Conservation (phyloP, 2,888 invertebrate species). For the Eucera pruinosa region DNA sequence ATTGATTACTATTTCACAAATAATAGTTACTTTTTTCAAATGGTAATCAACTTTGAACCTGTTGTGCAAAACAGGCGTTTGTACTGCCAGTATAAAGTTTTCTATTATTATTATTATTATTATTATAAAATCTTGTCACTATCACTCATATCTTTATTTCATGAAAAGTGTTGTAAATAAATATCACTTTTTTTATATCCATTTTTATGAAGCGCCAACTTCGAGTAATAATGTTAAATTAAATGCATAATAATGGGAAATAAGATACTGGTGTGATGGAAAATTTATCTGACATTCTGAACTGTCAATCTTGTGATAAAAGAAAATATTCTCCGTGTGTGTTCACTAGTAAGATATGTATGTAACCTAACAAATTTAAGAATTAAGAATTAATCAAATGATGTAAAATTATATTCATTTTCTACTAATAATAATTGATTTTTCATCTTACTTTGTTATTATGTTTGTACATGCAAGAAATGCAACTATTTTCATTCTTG, state of each 20-base stretch:
- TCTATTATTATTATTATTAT: conserved; percentile 38
- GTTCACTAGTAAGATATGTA: conserved; percentile 69
- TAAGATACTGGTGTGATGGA: conserved; percentile 17
- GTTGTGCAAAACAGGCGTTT: conserved; percentile 7
- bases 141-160: conserved; percentile 12
- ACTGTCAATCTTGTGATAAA: conserved; percentile 67
- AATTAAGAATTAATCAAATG: conserved; percentile 29
- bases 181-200: conserved; percentile 26
- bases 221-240: conserved; percentile 28
- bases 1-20: conserved; percentile 27
- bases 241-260: conserved; percentile 11
- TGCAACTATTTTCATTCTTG: conserved; percentile 18
- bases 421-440: conserved; percentile 24
- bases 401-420: conserved; percentile 34
- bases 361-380: conserved; percentile 47
- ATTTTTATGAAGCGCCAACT: conserved; percentile 17
- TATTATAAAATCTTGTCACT: conserved; percentile 15
- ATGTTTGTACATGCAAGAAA: conserved; percentile 15
- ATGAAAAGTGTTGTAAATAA: conserved; percentile 22
- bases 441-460: conserved; percentile 26
- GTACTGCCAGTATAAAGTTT: conserved; percentile 52
- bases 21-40: conserved; percentile 10
- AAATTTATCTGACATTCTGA: conserved; percentile 37
- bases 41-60: conserved; percentile 19
- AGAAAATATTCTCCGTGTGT: conserved; percentile 60